Evolutionary conservation across 2,888 invertebrate species (phyloP).

Genomic region (Sphaerophoria rueppellii): DNA sequence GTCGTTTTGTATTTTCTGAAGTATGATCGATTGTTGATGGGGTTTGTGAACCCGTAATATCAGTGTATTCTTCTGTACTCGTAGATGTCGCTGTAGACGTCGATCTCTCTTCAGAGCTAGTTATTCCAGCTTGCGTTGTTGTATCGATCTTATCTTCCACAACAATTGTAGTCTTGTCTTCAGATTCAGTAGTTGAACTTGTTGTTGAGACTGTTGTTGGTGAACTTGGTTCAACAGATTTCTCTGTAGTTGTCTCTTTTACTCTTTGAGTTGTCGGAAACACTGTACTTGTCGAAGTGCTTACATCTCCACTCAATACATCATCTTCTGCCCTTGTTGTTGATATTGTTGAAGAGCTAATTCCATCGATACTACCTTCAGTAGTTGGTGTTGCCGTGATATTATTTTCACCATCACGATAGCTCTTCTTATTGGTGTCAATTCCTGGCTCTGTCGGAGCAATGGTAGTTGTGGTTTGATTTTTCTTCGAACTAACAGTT

Average conservation of each 20-base stretch:
- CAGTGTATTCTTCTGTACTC: background rate
- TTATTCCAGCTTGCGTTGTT: conserved; percentile 2
- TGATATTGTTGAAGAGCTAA: conserved; percentile 40
- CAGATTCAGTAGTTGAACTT: conserved; percentile 37
- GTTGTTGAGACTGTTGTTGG: conserved; percentile 14
- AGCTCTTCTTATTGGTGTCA: conserved; percentile 77
- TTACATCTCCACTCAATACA: conserved; percentile 33
- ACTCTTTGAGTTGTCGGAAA: conserved; percentile 36
- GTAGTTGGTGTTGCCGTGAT: conserved; percentile 78
- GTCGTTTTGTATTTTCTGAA: conserved; percentile 68
- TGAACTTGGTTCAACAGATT: background rate
- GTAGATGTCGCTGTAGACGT: conserved; percentile 35
- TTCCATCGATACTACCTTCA: conserved; percentile 47
- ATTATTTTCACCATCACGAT: conserved; percentile 82
- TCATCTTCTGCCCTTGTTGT: conserved; percentile 54
- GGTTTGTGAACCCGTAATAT: conserved; percentile 75
- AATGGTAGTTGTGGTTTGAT: conserved; percentile 70
- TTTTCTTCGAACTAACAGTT: conserved; percentile 15
- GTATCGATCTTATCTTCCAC: conserved; percentile 12
- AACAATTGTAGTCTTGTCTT: conserved; percentile 12
- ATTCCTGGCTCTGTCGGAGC: conserved; percentile 64
- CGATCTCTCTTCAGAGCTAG: conserved; percentile 5
- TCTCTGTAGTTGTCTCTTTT: conserved; percentile 48
- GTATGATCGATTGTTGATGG: conserved; percentile 51
- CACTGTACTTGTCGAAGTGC: conserved; percentile 3